Evolutionary conservation across 2,888 invertebrate species (phyloP), one percentile per base, ranked within the genome.

Genomic region (Bedellia somnulentella): DNA sequence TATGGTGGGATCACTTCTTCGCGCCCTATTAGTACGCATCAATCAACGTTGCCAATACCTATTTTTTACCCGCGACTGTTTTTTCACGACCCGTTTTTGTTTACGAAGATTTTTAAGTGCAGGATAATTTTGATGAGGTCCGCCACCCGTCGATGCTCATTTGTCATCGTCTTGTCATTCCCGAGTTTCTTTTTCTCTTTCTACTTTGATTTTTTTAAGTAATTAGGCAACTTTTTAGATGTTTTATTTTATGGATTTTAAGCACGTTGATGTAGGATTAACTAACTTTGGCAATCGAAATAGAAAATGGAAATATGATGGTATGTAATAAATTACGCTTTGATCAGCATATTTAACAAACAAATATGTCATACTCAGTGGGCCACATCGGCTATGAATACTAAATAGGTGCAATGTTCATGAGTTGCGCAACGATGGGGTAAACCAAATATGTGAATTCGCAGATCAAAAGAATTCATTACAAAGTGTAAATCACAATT

Each of bases 161-260:
- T 75, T 75, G 73, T 75, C 75, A 75, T 75, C 73, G 73, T 73
- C 75, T 73, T 75, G 75, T 75, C 75, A 71, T 75, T 73, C 70
- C 70, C 70, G 63, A 64, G 57, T 71, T 73, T 75, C 73, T 71
- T 73, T 67, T 30, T 27, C 35, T 27, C 18, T 22, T 15, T 11
- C 55, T 57, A 61, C 47, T 67, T 71, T 52, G 68, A 62, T 71
- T 68, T 57, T 60, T 57, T 63, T 55, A 58, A 70, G 73, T 75
- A 75, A 75, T 75, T 75, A 75, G 58, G 56, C 56, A 57, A 59
- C 52, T 68, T 70, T 67, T 70, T 70, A 56, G 59, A 56, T 47
- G 44, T 40, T 59, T 64, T 66, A 66, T 67, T 66, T 41, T 44
- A 48, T 55, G n/a, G n/a, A n/a, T n/a, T n/a, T n/a, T 53, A 45